These are phyloP conservation scores for Troides aeacus DNA, from an alignment of 2,888 invertebrate genomes.

Conservation along the genomic window DNA sequence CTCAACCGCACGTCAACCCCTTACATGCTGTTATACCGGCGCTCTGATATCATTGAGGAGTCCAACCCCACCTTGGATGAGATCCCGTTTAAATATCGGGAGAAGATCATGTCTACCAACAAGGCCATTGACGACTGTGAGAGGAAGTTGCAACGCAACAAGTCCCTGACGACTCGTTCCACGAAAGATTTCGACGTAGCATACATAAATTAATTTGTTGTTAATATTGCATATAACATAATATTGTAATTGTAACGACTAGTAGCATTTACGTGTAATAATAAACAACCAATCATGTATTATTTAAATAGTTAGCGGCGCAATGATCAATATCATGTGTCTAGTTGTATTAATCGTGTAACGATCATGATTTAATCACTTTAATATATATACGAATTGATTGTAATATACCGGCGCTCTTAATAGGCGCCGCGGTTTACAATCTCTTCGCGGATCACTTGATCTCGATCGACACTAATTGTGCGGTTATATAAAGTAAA, in stretches of 20 bases:
- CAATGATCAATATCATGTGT: not conserved
- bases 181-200: not conserved
- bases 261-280: too few relatives aligned
- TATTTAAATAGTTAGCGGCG: not conserved
- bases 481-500: too few relatives aligned
- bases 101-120: conserved; percentile 58
- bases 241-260: too few relatives aligned
- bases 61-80: conserved; percentile 54
- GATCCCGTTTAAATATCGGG: conserved; percentile 55
- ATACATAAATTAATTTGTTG: too few relatives aligned
- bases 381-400: too few relatives aligned
- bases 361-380: too few relatives aligned
- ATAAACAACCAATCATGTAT: too few relatives aligned
- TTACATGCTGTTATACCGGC: conserved; percentile 88
- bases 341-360: not conserved
- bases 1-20: conserved; percentile 88
- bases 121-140: conserved; percentile 58
- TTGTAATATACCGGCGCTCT: too few relatives aligned
- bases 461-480: too few relatives aligned
- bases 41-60: conserved; percentile 68
- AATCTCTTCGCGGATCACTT: too few relatives aligned
- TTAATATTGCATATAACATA: too few relatives aligned
- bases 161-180: conserved; percentile 37
- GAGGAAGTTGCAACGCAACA: conserved; percentile 45
- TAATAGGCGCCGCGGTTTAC: too few relatives aligned